These are phyloP conservation scores for Drosophila heteroneura DNA, from an alignment of 2,888 invertebrate species.

Conservation along the genomic window DNA sequence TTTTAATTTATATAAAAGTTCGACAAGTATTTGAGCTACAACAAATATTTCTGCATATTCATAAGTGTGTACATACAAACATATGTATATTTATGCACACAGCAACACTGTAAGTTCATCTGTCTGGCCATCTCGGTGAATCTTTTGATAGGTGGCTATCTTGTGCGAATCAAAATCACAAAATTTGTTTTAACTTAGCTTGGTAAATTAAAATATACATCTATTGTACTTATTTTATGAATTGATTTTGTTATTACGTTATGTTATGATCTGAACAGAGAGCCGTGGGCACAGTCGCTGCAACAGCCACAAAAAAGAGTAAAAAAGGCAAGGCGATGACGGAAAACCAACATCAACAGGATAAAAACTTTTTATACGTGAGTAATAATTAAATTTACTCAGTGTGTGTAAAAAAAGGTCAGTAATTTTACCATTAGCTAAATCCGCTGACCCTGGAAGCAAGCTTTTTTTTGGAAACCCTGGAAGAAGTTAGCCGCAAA, in stretches of 20 bases:
- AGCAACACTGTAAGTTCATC: slow-evolving; percentile 1
- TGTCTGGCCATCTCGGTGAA: slow-evolving; percentile 17
- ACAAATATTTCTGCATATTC: neutral
- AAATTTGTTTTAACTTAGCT: slow-evolving; percentile 11
- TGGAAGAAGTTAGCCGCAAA: slow-evolving; percentile 45
- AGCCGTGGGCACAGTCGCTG: neutral
- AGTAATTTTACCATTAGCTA: slow-evolving; percentile 47
- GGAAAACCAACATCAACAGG: slow-evolving; percentile 23
- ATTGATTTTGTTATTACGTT: slow-evolving; percentile 11
- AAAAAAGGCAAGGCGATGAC: slow-evolving; percentile 62
- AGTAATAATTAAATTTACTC: slow-evolving; percentile 26
- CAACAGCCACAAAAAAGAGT: slow-evolving; percentile 26
- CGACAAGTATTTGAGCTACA: neutral
- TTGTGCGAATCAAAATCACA: slow-evolving; percentile 43
- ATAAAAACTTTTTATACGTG: slow-evolving; percentile 57
- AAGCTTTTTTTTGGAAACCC: slow-evolving; percentile 68
- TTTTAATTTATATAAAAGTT: neutral
- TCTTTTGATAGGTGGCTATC: slow-evolving; percentile 43
- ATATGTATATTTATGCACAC: slow-evolving; percentile 3
- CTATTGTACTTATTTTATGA: neutral
- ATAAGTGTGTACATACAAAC: neutral
- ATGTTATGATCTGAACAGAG: slow-evolving; percentile 13
- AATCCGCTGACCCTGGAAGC: slow-evolving; percentile 81
- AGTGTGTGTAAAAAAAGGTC: neutral
- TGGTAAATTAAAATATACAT: neutral